Base-by-base conservation (phyloP, 2,113 vertebrate species). In the Mohoua ochrocephala region DNA sequence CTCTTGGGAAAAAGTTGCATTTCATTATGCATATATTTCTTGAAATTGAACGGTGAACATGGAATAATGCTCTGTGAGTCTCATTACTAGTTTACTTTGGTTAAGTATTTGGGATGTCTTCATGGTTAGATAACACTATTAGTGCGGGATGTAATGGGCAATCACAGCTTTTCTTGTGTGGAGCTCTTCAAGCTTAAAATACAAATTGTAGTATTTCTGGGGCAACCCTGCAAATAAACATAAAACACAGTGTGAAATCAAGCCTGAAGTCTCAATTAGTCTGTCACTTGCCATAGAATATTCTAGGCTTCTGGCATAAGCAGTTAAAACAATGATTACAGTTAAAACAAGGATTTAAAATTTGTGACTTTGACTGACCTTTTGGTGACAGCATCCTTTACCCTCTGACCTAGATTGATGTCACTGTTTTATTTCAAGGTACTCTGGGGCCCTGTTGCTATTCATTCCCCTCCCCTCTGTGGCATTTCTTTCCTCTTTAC, bases 141-240 rank as follows among this genome's bases (percentile, higher is more conserved):
- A 88, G 39, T 83, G 68, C 2, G 0, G 67, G 30, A 6, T 69
- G 21, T 94, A 93, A 86, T 83, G 89, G 89, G 81, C 77, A 69
- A 61, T 79, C 64, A 74, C 81, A 79, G 53, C 23, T 42, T 85
- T 65, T 30, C 89, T 88, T 89, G 73, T 91, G 84, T 78, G 77
- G n/a, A 95, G 35, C 69, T 89, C 63, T 91, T 92, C 73, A 87
- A 83, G 82, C 67, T 90, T 94, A 83, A 95, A 95, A 92, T 81
- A 86, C 53, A 44, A 87, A 79, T 86, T 90, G 26, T 50, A 47
- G 15, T 90, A 74, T 67, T 93, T 95, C 65, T 91, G 75, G 76
- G 82, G 50, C 71, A 88, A 5, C 83, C 39, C 59, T 94, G 54
- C 63, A 90, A 60, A 80, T 95, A 95, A 89, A 84, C 21, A 57